Conservation (phyloP, 2,113 vertebrate genomes). For the Aphyosemion australe region DNA sequence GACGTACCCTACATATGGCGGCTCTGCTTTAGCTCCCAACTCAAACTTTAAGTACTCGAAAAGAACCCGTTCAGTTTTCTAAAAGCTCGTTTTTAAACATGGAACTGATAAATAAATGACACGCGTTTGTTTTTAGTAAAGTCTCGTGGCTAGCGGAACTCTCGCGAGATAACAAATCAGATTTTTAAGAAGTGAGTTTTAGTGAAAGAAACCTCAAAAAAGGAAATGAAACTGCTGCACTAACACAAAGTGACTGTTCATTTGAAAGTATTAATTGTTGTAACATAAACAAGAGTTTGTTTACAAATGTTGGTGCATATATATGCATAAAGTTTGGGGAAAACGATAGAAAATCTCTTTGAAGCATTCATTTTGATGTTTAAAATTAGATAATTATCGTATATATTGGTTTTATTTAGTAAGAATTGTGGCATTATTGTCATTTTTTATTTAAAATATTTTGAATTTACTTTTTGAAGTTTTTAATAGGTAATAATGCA, state of each 20-base stretch:
- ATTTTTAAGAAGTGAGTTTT: neutral
- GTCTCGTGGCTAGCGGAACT: neutral
- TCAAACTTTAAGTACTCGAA: neutral
- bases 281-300: neutral
- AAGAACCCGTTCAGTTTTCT: neutral
- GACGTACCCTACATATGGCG: conserved; percentile 13
- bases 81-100: neutral
- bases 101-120: neutral
- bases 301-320: too few species aligned
- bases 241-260: neutral
- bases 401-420: too few species aligned
- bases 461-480: too few species aligned
- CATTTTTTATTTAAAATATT: neutral
- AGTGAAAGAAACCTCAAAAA: neutral
- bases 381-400: too few species aligned
- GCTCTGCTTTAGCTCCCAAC: conserved; percentile 24
- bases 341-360: too few species aligned
- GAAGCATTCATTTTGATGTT: too few species aligned
- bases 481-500: neutral
- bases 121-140: conserved; percentile 4
- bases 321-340: too few species aligned
- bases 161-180: conserved; percentile 5
- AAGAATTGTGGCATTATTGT: too few species aligned
- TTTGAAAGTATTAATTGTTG: too few species aligned
- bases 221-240: neutral